Evolutionary conservation across 2,113 vertebrate genomes (phyloP).

Genomic region (Lathamus discolor): DNA sequence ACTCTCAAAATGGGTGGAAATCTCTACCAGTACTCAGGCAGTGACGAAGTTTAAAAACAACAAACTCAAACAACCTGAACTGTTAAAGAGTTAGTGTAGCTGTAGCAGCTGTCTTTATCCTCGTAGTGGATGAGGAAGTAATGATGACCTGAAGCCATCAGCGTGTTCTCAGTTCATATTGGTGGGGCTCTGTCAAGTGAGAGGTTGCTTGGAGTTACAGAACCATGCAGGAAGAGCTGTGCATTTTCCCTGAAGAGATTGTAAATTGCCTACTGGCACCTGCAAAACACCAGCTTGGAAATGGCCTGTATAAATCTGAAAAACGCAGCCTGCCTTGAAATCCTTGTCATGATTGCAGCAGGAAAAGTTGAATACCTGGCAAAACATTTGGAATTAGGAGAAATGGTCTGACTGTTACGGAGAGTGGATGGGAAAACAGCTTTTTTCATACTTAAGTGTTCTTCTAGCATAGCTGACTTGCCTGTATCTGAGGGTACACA

Average conservation of each 20-base stretch:
- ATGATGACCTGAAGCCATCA: neutral
- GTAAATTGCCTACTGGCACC: neutral
- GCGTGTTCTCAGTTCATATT: neutral
- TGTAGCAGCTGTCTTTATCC: neutral
- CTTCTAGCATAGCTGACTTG: neutral
- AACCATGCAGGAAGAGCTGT: neutral
- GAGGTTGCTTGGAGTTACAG: neutral
- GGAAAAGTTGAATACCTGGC: neutral
- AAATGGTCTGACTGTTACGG: neutral
- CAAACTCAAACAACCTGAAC: neutral
- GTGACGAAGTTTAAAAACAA: neutral
- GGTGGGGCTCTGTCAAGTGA: neutral
- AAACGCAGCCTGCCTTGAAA: neutral
- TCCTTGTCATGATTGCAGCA: neutral
- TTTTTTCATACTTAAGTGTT: neutral
- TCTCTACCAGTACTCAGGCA: neutral
- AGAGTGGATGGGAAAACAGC: neutral
- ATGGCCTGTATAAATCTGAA: neutral
- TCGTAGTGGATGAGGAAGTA: neutral
- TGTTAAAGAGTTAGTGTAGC: neutral
- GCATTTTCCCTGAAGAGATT: neutral
- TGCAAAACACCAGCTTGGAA: neutral
- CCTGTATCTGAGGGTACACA: neutral
- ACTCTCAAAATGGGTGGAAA: neutral
- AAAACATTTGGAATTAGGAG: neutral